Base-by-base conservation (phyloP, 1,140 invertebrate species). In the Drosophila tristis region DNA sequence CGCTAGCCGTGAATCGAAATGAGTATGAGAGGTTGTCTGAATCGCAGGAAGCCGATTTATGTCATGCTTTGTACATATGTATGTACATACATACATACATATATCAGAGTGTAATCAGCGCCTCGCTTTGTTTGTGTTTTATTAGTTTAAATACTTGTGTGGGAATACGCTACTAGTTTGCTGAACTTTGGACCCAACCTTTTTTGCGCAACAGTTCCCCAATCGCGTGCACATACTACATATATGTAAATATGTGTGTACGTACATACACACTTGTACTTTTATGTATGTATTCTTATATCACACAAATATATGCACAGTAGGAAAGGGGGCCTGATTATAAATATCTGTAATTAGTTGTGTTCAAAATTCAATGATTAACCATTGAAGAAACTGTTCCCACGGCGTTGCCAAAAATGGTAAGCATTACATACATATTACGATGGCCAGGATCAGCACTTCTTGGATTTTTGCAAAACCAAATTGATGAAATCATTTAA, bases 101-200 rank as follows among this genome's bases (percentile, higher is more conserved):
- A 11, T 70, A 70, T 56, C 35, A 47, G 51, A 25, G 48, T 51
- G 59, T 74, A 65, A 80, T 80, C 67, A 61, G 23, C 55, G 23
- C 31, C 25, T 57, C n/a, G 16, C 62, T 53, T 61, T 39, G 56
- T 43, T 54, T 49, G 35, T 55, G 66, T 54, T 70, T 82, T 80
- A 80, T 79, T 61, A 51, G 58, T 61, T 58, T 26, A 42, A 74
- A 76, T 15, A 53, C 60, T 60, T 23, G 61, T 42, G 48, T 55
- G 47, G 47, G 44, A 31, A 64, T 56, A n/a, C 44, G 51, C 44
- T 50, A 42, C 55, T 45, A 45, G 44, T 49, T 51, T 49, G 44
- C 42, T 60, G 80, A 57, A 85, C 80, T 84, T 80, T 75, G 72
- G 35, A 80, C 31, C 48, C 23, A 31, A 15, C 2, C 39, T 42